Base-by-base conservation (phyloP, 2,113 vertebrate genomes). In the Perca fluviatilis region DNA sequence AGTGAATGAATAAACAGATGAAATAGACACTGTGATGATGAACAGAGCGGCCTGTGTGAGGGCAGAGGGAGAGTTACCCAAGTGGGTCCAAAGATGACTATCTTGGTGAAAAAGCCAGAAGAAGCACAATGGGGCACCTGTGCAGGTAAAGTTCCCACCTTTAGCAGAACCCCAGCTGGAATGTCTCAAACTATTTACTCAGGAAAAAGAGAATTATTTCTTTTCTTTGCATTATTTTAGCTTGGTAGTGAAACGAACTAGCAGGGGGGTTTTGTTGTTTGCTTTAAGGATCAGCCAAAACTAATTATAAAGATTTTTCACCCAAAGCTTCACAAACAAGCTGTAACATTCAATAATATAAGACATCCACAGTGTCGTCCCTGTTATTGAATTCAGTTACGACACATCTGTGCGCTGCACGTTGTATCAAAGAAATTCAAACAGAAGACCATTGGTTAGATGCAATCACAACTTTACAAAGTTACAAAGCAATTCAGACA, bases 91-190 rank as follows among this genome's bases (percentile, higher is more conserved):
- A 74, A 85, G 85, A 93, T 92, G 63, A 27, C 40, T 84, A 87
- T 93, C 88, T 80, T 23, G 36, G 47, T 73, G 84, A 88, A 79
- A 88, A 86, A 58, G 73, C 49, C 33, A 53, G 40, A 60, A 76
- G 60, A 23, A 80, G 56, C 62, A 94, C 90, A 89, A 89, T 85
- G 66, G 81, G 46, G 47, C 68, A 87, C 91, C 90, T 93, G 84
- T 89, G 62, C 79, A 84, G 77, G 74, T 84, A 56, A 77, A 79
- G 16, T 27, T 25, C 61, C 68, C 25, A 19, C n/a, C 46, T 83
- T 49, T 58, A 69, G 43, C 56, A 30, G 25, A 63, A 13, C 33
- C 23, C 7, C 21, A 66, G 54, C 62, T 85, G 69, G 76, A 83
- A 80, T 82, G 74, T 74, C 69, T 63, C 56, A 74, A 46, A 79